These are phyloP conservation scores for Corythoichthys haematopterus DNA, from an alignment of 2,113 vertebrate genomes.

Conservation along the genomic window DNA sequence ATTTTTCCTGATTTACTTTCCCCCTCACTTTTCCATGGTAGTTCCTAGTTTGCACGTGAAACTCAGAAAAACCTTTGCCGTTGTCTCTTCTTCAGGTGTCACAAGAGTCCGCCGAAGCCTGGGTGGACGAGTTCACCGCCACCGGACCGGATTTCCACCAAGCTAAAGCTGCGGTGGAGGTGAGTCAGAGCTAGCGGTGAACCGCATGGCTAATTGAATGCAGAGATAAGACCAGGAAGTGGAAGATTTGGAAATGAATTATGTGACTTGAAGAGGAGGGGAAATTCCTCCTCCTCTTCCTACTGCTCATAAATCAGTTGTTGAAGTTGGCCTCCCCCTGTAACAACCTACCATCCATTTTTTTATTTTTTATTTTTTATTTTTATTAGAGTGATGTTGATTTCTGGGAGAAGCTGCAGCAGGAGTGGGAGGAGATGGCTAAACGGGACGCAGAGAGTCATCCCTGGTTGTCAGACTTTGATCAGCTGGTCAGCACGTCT, in stretches of 20 bases:
- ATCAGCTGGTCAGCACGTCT: slow-evolving; percentile 82
- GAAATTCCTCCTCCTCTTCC: slow-evolving; percentile 8
- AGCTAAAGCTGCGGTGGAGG: slow-evolving; percentile 94
- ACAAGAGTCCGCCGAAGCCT: slow-evolving; percentile 88
- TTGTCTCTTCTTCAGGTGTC: slow-evolving; percentile 69
- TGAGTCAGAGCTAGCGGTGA: slow-evolving; percentile 58
- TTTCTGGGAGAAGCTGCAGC: slow-evolving; percentile 99
- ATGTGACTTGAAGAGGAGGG: neutral
- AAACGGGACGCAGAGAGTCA: slow-evolving; percentile 94
- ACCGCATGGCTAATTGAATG: slow-evolving; percentile 4
- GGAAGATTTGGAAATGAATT: slow-evolving; percentile 5
- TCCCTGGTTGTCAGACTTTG: slow-evolving; percentile 95
- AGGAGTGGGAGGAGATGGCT: slow-evolving; percentile 98
- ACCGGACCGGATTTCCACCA: slow-evolving; percentile 88
- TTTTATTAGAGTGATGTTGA: slow-evolving; percentile 89
- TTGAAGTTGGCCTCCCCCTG: neutral
- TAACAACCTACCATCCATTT: slow-evolving; percentile 5
- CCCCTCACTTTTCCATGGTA: slow-evolving; percentile 1
- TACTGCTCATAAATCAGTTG: slow-evolving; percentile 2
- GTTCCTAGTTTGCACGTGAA: neutral
- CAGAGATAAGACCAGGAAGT: neutral
- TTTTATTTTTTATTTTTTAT: neutral
- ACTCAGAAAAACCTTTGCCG: slow-evolving; percentile 15
- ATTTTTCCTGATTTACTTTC: slow-evolving; percentile 27
- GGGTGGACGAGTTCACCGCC: slow-evolving; percentile 89